Conservation (phyloP, 2,113 vertebrate genomes). For the Acrocephalus arundinaceus region DNA sequence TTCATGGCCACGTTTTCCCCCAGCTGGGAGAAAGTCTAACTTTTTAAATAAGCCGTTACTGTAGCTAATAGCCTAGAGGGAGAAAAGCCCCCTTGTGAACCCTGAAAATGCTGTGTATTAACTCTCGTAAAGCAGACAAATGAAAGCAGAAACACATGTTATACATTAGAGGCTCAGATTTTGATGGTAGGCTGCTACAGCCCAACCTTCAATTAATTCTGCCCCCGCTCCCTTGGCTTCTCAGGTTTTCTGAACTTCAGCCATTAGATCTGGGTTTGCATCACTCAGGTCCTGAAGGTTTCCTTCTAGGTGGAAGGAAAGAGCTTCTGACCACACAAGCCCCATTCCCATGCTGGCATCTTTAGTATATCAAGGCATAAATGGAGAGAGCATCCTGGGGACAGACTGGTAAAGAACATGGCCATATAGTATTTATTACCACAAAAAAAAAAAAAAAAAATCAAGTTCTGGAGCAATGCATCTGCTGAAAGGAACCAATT, state of each 20-base stretch:
- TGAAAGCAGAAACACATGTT: conserved; percentile 36
- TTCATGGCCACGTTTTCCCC: neutral
- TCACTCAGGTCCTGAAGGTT: neutral
- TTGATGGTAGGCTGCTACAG: neutral
- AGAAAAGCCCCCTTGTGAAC: conserved; percentile 33
- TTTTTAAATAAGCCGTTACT: conserved; percentile 37
- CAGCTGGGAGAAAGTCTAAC: conserved; percentile 2
- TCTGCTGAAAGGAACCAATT: neutral
- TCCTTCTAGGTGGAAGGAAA: neutral
- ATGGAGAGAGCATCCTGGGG: neutral
- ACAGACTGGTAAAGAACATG: neutral
- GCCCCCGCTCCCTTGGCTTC: neutral
- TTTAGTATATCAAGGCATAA: neutral
- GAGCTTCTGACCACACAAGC: neutral
- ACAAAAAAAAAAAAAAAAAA: neutral
- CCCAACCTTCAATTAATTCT: conserved; percentile 20
- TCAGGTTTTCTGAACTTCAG: conserved; percentile 1
- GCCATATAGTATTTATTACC: neutral
- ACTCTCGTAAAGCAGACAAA: conserved; percentile 44
- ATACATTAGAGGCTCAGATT: conserved; percentile 43
- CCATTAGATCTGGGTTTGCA: neutral
- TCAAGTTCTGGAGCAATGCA: neutral
- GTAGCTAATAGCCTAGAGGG: conserved; percentile 33
- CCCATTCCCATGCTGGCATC: neutral
- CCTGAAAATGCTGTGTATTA: neutral